Evolutionary conservation across 2,888 invertebrate species (phyloP), one percentile per base, ranked within the genome.

Genomic region (Sminthurinus aureus): DNA sequence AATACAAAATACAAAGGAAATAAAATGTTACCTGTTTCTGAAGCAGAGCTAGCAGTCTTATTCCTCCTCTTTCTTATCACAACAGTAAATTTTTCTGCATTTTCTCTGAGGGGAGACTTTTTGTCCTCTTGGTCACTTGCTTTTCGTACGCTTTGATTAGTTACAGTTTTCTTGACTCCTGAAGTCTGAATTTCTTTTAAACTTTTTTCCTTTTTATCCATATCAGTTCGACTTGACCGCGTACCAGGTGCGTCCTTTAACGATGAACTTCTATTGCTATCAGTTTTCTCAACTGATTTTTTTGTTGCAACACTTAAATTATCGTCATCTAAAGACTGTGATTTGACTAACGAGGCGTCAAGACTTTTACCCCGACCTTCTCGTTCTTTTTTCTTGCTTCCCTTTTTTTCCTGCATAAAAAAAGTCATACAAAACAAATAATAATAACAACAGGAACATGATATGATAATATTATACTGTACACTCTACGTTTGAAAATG

Each of bases 261-360:
- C 64, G 80, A 76, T 26, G 80, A 24, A 26, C 71, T 66, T 20
- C 79, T 51, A n/a, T n/a, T n/a, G n/a, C n/a, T n/a, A 76, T 79
- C 73, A 73, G 22, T 75, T 52, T 66, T 78, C 15, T 84, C 82
- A 9, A 58, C 77, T 8, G 79, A 79, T 58, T 77, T 81, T 64
- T 84, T 84, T 22, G 15, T 50, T 6, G 73, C 80, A 12, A 81
- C 18, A 69, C 76, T 80, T 77, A 84, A 79, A 74, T 84, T 84
- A 79, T 84, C 87, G 83, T 88, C 88, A 84, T 88, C 88, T 52
- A 88, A 74, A 4, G 88, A 88, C 9, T 86, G 85, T 0, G 88
- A 87, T 67, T 88, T 88, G 6, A 85, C 86, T 18, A 88, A 78
- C n/a, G n/a, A n/a, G n/a, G 38, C n/a, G n/a, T 88, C 86, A 50